A percentile compares a stretch with the other conserved stretches of the same genome.
Conservation (phyloP, 2,888 invertebrate species). For the Dynastes maya region DNA sequence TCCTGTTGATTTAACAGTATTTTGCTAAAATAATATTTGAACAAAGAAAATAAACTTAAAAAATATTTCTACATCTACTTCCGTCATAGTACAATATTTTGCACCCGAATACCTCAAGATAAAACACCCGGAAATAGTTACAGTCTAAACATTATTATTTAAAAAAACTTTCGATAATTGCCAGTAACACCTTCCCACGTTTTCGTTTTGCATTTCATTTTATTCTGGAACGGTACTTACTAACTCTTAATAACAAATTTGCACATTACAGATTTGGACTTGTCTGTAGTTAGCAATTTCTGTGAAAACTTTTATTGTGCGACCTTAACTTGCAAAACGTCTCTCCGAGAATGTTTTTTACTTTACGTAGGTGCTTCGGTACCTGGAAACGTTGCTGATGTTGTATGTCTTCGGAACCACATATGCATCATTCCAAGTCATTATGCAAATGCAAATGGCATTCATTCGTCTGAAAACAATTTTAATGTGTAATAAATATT, state of each 20-base stretch:
- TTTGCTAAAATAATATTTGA: too few species aligned
- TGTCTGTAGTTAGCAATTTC: background rate
- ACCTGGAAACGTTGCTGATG: background rate
- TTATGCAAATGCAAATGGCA: conserved; percentile 24
- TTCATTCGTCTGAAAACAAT: conserved; percentile 5
- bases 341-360: conserved; percentile 3
- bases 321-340: conserved; percentile 8
- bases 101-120: too few species aligned
- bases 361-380: conserved; percentile 5
- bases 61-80: too few species aligned
- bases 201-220: background rate
- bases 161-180: background rate
- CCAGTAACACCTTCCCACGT: conserved; percentile 9
- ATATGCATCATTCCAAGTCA: background rate
- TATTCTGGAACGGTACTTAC: conserved; percentile 16
- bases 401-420: conserved; percentile 1
- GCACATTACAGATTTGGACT: conserved; percentile 7
- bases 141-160: background rate
- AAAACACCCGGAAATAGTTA: background rate
- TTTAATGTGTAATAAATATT: conserved; percentile 30
- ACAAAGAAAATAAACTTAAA: too few species aligned
- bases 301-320: background rate
- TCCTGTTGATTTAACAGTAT: too few species aligned
- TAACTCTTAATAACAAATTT: conserved; percentile 5
- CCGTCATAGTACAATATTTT: too few species aligned